A percentile compares a stretch with the other conserved stretches of the same genome.
These are phyloP conservation scores for Drosophila greeni DNA, from an alignment of 2,888 invertebrate species.

Conservation along the genomic window DNA sequence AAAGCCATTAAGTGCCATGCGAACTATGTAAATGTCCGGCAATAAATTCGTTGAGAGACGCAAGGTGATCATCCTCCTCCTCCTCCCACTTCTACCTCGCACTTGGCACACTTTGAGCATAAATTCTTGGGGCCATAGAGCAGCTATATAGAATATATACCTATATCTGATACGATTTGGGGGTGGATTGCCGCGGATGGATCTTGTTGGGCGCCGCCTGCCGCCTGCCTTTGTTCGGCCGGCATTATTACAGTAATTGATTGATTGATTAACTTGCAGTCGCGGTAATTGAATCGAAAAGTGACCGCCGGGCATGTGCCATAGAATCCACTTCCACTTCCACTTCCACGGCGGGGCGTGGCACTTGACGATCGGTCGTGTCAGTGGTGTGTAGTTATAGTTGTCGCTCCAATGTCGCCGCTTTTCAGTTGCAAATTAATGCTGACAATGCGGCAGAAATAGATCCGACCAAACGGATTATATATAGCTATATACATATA, in stretches of 20 bases:
- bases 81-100: constrained; percentile 13
- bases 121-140: constrained; percentile 48
- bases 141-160: constrained; percentile 2
- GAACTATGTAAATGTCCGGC: constrained; percentile 64
- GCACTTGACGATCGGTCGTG: constrained; percentile 43
- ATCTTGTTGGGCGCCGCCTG: constrained; percentile 34
- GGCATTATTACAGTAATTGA: constrained; percentile 70
- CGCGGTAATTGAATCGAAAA: constrained; percentile 55
- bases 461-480: constrained; percentile 26
- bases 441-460: constrained; percentile 60
- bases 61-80: constrained; percentile 29
- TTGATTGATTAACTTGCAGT: constrained; percentile 70
- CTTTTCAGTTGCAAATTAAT: constrained; percentile 63
- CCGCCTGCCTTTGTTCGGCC: constrained; percentile 30
- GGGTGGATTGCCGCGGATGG: constrained; percentile 26
- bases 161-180: neutral
- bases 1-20: constrained; percentile 49
- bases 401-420: constrained; percentile 57
- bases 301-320: constrained; percentile 58
- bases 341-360: constrained; percentile 49
- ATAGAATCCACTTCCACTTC: constrained; percentile 15
- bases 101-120: constrained; percentile 62
- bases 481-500: neutral
- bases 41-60: constrained; percentile 54
- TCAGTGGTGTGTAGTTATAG: constrained; percentile 15